phyloP scores from a whole-genome alignment of 2,797 vertebrate genomes.

The Acanthurus tractus region DNA sequence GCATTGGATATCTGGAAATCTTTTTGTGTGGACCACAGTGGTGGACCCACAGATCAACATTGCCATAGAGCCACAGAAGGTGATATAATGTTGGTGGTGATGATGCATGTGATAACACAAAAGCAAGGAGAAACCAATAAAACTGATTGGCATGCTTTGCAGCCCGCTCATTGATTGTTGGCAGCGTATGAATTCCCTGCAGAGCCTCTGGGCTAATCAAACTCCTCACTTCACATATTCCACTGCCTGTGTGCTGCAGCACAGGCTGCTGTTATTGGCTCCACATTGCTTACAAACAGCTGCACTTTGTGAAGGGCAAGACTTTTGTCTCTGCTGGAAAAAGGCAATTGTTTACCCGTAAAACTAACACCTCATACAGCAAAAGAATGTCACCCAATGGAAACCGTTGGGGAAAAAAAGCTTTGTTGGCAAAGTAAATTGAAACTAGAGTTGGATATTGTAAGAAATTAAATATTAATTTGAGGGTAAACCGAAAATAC shows the following conservation, averaged over 20 bases:
- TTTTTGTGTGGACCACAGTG: constrained; percentile 18
- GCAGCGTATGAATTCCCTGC: constrained; percentile 71
- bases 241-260: constrained; percentile 55
- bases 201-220: constrained; percentile 75
- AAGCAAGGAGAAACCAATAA: constrained; percentile 73
- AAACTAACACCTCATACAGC: constrained; percentile 27
- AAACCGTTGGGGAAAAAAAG: background rate
- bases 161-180: constrained; percentile 72
- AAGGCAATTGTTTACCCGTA: constrained; percentile 43
- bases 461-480: constrained; percentile 39
- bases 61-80: constrained; percentile 30
- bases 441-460: constrained; percentile 22
- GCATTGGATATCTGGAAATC: background rate
- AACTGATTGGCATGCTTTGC: constrained; percentile 77
- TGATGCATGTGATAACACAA: constrained; percentile 69
- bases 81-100: constrained; percentile 38
- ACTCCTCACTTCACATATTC: constrained; percentile 70
- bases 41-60: background rate
- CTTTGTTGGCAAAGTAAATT: background rate
- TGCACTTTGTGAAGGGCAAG: constrained; percentile 66
- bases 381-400: constrained; percentile 6
- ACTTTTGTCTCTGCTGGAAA: constrained; percentile 56
- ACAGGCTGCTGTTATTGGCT: constrained; percentile 58
- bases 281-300: constrained; percentile 55
- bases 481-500: constrained; percentile 12